A percentile compares a stretch with the other conserved stretches of the same genome.
These are phyloP conservation scores for Periphyllus acericola DNA, from an alignment of 2,888 invertebrate species.

Conservation along the genomic window DNA sequence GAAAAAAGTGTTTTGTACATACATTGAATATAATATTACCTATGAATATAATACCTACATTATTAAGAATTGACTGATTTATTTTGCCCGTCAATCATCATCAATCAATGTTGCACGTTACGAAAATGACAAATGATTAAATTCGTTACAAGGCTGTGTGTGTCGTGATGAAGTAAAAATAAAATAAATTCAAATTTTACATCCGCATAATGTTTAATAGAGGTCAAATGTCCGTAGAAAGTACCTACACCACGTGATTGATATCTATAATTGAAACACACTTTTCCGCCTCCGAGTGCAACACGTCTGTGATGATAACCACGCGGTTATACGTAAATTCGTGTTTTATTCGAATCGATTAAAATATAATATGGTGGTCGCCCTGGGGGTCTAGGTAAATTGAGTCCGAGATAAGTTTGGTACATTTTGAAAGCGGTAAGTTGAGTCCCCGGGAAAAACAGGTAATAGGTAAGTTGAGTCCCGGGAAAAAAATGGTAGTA, in stretches of 20 bases:
- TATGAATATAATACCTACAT: conserved; percentile 5
- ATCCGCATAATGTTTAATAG: conserved; percentile 1
- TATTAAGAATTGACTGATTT: conserved; percentile 35
- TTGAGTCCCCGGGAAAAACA: too few relatives aligned
- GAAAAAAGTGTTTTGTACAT: not conserved
- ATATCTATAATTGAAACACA: conserved; percentile 4
- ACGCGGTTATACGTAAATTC: conserved; percentile 12
- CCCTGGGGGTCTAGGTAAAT: too few relatives aligned
- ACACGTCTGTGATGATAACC: not conserved
- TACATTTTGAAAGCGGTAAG: too few relatives aligned
- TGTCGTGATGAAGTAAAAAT: conserved; percentile 2
- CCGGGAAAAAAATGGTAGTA: too few relatives aligned
- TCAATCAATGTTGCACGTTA: conserved; percentile 24
- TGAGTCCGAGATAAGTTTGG: too few relatives aligned
- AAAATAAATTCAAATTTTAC: conserved; percentile 14
- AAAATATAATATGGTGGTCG: too few relatives aligned
- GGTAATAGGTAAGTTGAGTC: too few relatives aligned
- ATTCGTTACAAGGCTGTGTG: conserved; percentile 18
- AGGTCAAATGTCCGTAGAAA: conserved; percentile 23
- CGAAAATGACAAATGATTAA: conserved; percentile 36
- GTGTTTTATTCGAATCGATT: not conserved
- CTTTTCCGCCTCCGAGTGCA: not conserved
- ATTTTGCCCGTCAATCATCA: conserved; percentile 16
- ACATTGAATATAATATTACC: not conserved
- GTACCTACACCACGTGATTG: not conserved